These are phyloP conservation scores for Synanceia verrucosa DNA, from an alignment of 2,797 vertebrate genomes.

Conservation along the genomic window DNA sequence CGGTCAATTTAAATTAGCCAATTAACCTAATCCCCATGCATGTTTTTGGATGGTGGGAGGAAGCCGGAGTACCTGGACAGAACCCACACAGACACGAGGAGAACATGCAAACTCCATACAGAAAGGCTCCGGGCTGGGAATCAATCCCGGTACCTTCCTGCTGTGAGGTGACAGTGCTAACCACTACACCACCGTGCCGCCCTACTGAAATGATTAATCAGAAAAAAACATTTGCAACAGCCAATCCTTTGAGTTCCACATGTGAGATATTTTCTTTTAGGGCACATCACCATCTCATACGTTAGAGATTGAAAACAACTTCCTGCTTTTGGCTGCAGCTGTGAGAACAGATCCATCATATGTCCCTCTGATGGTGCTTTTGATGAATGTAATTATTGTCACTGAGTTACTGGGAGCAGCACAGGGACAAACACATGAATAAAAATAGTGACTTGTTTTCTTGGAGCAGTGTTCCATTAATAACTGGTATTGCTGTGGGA, in stretches of 20 bases:
- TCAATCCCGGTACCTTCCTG: too few species aligned
- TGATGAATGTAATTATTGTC: constrained; percentile 10
- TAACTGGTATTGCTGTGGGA: constrained; percentile 68
- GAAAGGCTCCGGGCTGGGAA: too few species aligned
- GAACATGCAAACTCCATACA: too few species aligned
- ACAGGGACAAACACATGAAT: not conserved
- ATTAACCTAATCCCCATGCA: too few species aligned
- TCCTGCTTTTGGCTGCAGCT: not conserved
- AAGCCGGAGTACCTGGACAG: too few species aligned
- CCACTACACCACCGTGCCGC: too few species aligned
- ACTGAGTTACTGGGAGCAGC: not conserved
- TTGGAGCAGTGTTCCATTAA: constrained; percentile 52
- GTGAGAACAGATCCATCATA: not conserved
- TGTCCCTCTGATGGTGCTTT: constrained; percentile 1
- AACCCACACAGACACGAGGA: too few species aligned
- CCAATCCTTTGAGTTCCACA: not conserved
- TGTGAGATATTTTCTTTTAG: not conserved
- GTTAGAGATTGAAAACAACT: not conserved
- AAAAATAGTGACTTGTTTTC: constrained; percentile 8
- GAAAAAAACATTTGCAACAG: too few species aligned
- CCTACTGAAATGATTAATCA: not conserved
- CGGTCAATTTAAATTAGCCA: too few species aligned
- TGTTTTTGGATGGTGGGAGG: too few species aligned
- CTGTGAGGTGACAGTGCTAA: too few species aligned
- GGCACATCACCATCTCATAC: not conserved